These are phyloP conservation scores for Epirrita christyi DNA, from an alignment of 2,888 invertebrate genomes.

Conservation along the genomic window DNA sequence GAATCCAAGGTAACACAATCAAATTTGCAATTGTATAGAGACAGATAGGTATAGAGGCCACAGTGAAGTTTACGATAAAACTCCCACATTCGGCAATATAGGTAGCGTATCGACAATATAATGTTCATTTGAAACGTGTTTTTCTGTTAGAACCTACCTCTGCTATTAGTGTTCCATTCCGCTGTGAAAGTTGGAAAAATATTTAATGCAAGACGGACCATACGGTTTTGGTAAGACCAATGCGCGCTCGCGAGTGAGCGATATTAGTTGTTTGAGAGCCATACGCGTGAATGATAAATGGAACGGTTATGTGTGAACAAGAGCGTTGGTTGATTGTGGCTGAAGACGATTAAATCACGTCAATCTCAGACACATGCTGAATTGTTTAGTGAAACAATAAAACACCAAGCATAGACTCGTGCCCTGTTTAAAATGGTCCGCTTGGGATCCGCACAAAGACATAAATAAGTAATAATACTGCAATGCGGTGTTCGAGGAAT, in stretches of 20 bases:
- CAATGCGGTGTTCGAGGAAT: constrained; percentile 74
- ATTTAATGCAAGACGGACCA: constrained; percentile 40
- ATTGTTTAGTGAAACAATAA: constrained; percentile 52
- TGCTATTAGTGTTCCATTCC: constrained; percentile 48
- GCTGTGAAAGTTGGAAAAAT: constrained; percentile 39
- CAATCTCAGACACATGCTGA: constrained; percentile 44
- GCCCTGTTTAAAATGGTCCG: constrained; percentile 53
- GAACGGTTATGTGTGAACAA: constrained; percentile 38
- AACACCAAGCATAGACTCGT: constrained; percentile 50
- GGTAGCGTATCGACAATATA: constrained; percentile 1
- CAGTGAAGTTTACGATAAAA: no score
- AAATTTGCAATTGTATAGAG: no score
- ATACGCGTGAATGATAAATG: constrained; percentile 50
- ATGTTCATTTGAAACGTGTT: constrained; percentile 44
- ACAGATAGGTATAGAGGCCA: no score
- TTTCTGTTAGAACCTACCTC: constrained; percentile 40
- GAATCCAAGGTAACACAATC: no score
- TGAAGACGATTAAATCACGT: constrained; percentile 46
- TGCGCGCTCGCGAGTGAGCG: constrained; percentile 28
- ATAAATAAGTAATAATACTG: constrained; percentile 80
- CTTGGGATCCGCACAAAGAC: constrained; percentile 64
- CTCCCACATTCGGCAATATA: no score
- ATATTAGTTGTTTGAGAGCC: constrained; percentile 39
- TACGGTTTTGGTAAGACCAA: constrained; percentile 15
- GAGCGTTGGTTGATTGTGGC: constrained; percentile 40